phyloP scores from a whole-genome alignment of 2,797 vertebrate species.

The Schizopygopsis malacanthus region DNA sequence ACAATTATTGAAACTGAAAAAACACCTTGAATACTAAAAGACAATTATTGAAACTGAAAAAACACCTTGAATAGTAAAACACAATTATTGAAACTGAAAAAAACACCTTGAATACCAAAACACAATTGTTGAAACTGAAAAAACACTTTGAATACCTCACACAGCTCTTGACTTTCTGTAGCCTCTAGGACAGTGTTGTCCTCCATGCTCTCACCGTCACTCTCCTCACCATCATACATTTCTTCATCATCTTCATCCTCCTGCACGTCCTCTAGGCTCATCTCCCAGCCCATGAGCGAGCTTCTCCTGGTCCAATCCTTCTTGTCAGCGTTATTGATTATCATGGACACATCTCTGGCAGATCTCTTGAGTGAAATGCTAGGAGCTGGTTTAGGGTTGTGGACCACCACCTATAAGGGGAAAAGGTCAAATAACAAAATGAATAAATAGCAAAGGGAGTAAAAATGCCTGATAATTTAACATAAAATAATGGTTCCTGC shows the following conservation, averaged over 20 bases:
- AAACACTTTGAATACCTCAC: slow-evolving; percentile 71
- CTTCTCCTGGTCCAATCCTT: slow-evolving; percentile 77
- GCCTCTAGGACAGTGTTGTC: slow-evolving; percentile 70
- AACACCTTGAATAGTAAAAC: background rate
- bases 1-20: background rate
- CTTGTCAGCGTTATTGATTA: slow-evolving; percentile 73
- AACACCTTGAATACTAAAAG: too few relatives aligned
- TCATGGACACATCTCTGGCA: slow-evolving; percentile 77
- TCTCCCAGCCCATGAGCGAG: slow-evolving; percentile 85
- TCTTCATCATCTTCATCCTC: slow-evolving; percentile 77
- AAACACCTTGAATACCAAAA: slow-evolving; percentile 69
- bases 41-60: background rate
- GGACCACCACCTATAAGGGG: slow-evolving; percentile 68
- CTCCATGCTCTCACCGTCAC: slow-evolving; percentile 63
- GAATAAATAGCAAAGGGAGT: background rate
- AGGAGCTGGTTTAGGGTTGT: slow-evolving; percentile 71
- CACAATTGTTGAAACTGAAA: background rate
- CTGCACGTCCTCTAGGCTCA: slow-evolving; percentile 84
- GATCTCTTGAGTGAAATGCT: slow-evolving; percentile 71
- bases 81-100: background rate
- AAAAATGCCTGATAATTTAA: background rate
- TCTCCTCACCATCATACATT: slow-evolving; percentile 64
- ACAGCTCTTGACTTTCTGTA: slow-evolving; percentile 64
- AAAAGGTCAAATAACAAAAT: background rate
- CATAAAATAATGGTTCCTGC: background rate